These are phyloP conservation scores for Pitangus sulphuratus DNA, from an alignment of 2,797 vertebrate genomes.

Conservation along the genomic window DNA sequence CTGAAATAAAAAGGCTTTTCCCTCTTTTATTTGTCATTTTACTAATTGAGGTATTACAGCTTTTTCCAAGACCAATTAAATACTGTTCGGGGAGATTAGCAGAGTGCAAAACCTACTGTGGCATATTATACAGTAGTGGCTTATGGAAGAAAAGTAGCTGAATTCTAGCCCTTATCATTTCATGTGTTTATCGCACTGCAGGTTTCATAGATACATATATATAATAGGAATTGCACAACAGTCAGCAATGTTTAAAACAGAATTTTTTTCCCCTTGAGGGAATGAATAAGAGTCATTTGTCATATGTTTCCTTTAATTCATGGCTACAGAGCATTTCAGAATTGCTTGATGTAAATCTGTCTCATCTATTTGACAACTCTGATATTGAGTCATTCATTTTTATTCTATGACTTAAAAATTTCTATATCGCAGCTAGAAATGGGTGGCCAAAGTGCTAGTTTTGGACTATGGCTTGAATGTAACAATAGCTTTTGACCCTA, in stretches of 20 bases:
- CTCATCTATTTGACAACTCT: conserved; percentile 40
- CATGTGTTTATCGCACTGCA: neutral
- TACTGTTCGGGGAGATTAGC: conserved; percentile 63
- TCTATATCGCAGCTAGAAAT: conserved; percentile 34
- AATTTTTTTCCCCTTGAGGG: conserved; percentile 34
- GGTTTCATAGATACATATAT: neutral
- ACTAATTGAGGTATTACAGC: conserved; percentile 74
- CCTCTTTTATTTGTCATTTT: conserved; percentile 65
- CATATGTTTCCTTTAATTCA: conserved; percentile 56
- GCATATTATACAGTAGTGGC: conserved; percentile 32
- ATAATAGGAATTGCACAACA: conserved; percentile 21
- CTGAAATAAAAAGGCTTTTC: conserved; percentile 32
- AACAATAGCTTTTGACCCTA: conserved; percentile 50
- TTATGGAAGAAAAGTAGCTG: conserved; percentile 30
- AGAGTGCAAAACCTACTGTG: conserved; percentile 45
- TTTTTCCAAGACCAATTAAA: conserved; percentile 71
- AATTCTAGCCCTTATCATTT: conserved; percentile 12
- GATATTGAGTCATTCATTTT: conserved; percentile 53
- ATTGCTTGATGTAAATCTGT: conserved; percentile 44
- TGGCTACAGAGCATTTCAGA: conserved; percentile 54
- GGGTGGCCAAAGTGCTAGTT: conserved; percentile 11
- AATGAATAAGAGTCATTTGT: conserved; percentile 31
- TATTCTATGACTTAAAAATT: conserved; percentile 56
- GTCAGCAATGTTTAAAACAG: conserved; percentile 51
- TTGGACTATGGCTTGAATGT: conserved; percentile 3